A percentile compares a stretch with the other conserved stretches of the same genome.
phyloP scores from a whole-genome alignment of 2,888 invertebrate species.

The Neoascia interrupta region DNA sequence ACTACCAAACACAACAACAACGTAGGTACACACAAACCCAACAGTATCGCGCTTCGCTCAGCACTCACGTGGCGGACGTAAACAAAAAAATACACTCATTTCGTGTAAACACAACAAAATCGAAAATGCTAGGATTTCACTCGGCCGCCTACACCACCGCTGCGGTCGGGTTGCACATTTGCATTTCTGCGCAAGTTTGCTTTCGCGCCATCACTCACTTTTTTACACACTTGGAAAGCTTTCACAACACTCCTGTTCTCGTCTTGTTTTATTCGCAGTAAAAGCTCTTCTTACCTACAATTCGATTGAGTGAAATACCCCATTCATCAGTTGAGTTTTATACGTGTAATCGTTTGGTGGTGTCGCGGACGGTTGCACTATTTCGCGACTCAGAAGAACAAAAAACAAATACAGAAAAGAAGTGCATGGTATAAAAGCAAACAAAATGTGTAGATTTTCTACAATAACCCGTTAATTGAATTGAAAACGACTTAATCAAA shows the following conservation, averaged over 20 bases:
- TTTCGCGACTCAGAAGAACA: not conserved
- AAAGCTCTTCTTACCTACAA: slow-evolving; percentile 42
- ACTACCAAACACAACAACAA: not conserved
- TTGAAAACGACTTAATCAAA: not conserved
- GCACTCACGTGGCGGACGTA: slow-evolving; percentile 66
- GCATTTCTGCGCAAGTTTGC: slow-evolving; percentile 53
- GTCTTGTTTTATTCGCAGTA: not conserved
- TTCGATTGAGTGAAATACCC: slow-evolving; percentile 40
- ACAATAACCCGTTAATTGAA: too few relatives aligned
- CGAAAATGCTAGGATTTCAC: not conserved
- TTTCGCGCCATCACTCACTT: slow-evolving; percentile 27
- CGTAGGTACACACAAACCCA: not conserved
- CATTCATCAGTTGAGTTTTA: slow-evolving; percentile 54
- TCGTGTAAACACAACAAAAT: not conserved
- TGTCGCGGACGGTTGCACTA: slow-evolving; percentile 30
- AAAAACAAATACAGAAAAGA: not conserved
- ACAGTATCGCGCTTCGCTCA: slow-evolving; percentile 29
- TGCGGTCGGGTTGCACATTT: slow-evolving; percentile 1
- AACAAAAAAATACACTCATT: slow-evolving; percentile 54
- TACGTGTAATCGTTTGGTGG: slow-evolving; percentile 24
- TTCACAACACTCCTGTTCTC: not conserved
- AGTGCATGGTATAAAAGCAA: too few relatives aligned
- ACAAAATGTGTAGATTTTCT: too few relatives aligned
- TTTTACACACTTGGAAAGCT: slow-evolving; percentile 7
- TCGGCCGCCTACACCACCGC: not conserved